These are phyloP conservation scores for Calliphora vicina DNA, from an alignment of 1,140 invertebrate genomes.

Conservation along the genomic window DNA sequence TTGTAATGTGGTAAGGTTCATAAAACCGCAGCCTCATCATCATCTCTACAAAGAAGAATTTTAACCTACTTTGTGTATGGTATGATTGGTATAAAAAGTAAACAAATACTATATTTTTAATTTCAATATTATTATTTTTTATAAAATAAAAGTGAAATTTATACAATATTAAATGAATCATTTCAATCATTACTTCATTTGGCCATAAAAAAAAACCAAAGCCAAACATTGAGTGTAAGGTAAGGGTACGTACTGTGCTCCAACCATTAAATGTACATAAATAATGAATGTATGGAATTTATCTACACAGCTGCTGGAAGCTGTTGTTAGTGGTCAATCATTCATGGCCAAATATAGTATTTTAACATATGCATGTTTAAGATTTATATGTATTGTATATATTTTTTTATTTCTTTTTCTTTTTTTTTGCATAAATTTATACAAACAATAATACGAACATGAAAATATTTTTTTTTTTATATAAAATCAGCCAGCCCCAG, in stretches of 20 bases:
- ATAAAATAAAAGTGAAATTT: background rate
- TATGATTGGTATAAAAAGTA: background rate
- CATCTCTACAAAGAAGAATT: background rate
- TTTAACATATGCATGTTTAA: constrained; percentile 14
- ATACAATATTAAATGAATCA: background rate
- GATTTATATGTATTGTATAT: background rate
- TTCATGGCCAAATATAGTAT: background rate
- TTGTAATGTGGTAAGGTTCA: no score
- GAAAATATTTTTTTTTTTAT: background rate
- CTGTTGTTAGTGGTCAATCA: constrained; percentile 7
- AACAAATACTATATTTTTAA: background rate
- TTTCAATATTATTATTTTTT: background rate
- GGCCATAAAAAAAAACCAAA: background rate
- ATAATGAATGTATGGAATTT: background rate
- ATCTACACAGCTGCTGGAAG: background rate
- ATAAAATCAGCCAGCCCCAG: background rate
- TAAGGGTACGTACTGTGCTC: background rate
- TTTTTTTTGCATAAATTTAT: background rate
- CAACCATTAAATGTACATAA: background rate
- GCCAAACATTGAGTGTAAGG: background rate
- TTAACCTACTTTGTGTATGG: background rate
- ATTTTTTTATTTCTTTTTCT: no score
- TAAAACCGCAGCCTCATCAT: background rate
- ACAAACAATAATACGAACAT: background rate
- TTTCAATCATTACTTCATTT: background rate